These are phyloP conservation scores for Vidua chalybeata DNA, from an alignment of 2,113 vertebrate species.

Conservation along the genomic window DNA sequence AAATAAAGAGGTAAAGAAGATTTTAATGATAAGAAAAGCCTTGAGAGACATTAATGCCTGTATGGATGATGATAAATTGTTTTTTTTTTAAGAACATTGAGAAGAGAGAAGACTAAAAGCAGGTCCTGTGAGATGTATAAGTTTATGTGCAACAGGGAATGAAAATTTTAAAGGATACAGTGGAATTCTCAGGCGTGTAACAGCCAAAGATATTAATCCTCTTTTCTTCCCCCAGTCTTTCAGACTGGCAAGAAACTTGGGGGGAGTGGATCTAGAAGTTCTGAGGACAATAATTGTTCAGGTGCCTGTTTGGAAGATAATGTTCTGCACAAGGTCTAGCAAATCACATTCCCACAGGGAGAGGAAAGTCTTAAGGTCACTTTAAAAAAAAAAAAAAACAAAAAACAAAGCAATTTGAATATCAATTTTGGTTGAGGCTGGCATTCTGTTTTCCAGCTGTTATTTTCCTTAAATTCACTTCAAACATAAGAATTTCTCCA, in stretches of 20 bases:
- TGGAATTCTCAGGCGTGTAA: not conserved
- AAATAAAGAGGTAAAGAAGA: not conserved
- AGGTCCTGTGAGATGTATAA: not conserved
- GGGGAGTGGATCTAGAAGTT: not conserved
- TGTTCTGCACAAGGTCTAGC: not conserved
- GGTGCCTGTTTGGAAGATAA: not conserved
- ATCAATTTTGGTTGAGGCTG: not conserved
- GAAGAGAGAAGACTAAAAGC: not conserved
- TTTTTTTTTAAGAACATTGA: not conserved
- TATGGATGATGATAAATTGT: not conserved
- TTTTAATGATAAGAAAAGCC: not conserved
- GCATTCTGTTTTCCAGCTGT: not conserved
- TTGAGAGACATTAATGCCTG: not conserved
- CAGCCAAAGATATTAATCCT: not conserved
- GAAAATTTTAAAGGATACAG: not conserved
- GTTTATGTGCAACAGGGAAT: not conserved
- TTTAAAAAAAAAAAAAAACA: not conserved
- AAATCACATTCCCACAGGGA: not conserved
- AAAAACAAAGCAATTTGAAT: fast-evolving
- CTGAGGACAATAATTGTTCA: not conserved
- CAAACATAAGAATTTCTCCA: not conserved
- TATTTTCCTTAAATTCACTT: not conserved
- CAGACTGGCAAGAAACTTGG: not conserved
- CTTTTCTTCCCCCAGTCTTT: not conserved
- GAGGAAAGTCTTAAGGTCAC: not conserved